phyloP scores from a whole-genome alignment of 2,113 vertebrate species.

The Dipodomys ordii region DNA sequence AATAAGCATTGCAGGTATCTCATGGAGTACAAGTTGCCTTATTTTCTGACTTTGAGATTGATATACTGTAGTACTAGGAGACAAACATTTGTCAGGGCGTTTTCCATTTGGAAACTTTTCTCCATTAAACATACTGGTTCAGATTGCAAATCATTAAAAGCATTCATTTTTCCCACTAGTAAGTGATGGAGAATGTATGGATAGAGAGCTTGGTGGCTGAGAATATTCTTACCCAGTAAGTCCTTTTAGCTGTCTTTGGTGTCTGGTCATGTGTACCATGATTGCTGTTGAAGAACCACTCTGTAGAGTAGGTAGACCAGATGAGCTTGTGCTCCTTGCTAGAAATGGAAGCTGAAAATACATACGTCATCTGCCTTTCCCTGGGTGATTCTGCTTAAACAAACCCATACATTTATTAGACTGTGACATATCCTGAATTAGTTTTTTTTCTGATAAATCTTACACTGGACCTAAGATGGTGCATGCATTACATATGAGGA shows the following conservation, averaged over 20 bases:
- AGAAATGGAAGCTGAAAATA: not conserved
- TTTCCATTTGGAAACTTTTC: too few species aligned
- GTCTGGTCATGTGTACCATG: not conserved
- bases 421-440: slow-evolving; percentile 25
- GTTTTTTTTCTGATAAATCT: slow-evolving; percentile 42
- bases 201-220: not conserved
- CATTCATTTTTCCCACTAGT: too few species aligned
- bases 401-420: not conserved
- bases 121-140: too few species aligned
- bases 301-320: not conserved
- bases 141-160: too few species aligned
- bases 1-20: too few species aligned
- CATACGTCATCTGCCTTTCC: not conserved
- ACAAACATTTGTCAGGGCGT: too few species aligned
- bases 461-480: not conserved
- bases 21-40: too few species aligned
- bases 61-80: too few species aligned
- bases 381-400: not conserved
- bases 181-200: too few species aligned
- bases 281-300: not conserved
- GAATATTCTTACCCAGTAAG: not conserved
- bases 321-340: not conserved
- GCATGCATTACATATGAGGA: not conserved
- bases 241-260: not conserved
- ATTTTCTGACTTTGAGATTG: too few species aligned